These are phyloP conservation scores for Dasypus novemcinctus DNA, from an alignment of 2,113 vertebrate genomes.

Conservation along the genomic window DNA sequence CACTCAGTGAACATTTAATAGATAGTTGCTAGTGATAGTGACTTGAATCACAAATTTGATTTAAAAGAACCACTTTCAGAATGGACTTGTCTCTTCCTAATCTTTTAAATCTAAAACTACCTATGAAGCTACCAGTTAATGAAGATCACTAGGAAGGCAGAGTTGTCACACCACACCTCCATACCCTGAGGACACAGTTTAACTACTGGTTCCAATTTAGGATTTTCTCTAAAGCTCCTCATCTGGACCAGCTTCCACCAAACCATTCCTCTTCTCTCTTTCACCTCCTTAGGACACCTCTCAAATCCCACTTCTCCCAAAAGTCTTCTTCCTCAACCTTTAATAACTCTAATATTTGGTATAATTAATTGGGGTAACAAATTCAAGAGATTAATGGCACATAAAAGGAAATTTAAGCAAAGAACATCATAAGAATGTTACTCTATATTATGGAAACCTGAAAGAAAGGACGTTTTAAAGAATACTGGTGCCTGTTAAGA, in stretches of 20 bases:
- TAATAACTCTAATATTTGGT: neutral
- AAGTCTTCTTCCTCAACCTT: neutral
- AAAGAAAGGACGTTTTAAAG: neutral
- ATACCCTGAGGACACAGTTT: neutral
- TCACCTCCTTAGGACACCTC: neutral
- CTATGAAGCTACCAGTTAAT: neutral
- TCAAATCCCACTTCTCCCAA: neutral
- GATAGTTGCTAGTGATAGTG: neutral
- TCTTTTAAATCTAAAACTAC: neutral
- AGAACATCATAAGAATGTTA: neutral
- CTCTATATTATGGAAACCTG: neutral
- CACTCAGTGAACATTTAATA: neutral
- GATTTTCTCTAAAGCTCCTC: neutral
- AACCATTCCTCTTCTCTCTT: neutral
- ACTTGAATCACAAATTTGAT: neutral
- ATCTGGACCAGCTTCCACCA: neutral
- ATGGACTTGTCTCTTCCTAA: neutral
- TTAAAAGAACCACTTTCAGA: neutral
- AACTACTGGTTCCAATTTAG: neutral
- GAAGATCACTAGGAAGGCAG: neutral
- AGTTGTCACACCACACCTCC: neutral
- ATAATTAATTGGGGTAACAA: neutral
- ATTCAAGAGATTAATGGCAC: neutral
- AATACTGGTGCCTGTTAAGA: neutral
- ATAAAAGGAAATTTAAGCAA: conserved; percentile 14